These are phyloP conservation scores for Caenorhabditis sp. DNA, from an alignment of 2,888 invertebrate species.

Conservation along the genomic window DNA sequence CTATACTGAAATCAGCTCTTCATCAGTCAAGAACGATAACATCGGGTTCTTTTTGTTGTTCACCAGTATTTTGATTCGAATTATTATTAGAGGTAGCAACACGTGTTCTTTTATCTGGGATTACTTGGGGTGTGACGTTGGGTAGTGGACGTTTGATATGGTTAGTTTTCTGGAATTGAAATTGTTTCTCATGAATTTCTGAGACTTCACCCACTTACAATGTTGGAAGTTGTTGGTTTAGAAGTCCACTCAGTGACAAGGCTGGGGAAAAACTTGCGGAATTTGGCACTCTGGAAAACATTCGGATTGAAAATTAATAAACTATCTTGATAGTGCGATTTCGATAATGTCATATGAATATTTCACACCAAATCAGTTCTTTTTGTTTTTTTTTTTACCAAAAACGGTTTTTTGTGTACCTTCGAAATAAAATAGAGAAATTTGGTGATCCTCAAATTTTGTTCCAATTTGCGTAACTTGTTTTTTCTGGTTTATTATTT, in stretches of 20 bases:
- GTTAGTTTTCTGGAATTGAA: background rate
- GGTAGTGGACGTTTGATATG: background rate
- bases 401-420: too few species aligned
- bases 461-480: too few species aligned
- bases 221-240: background rate
- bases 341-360: too few species aligned
- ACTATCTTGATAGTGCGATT: too few species aligned
- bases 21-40: background rate
- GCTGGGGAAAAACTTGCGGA: slow-evolving; percentile 4
- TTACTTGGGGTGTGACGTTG: background rate
- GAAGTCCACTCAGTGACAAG: slow-evolving; percentile 6
- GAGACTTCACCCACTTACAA: background rate
- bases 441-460: too few species aligned
- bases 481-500: too few species aligned
- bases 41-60: background rate
- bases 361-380: too few species aligned
- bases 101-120: background rate
- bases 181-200: background rate
- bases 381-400: too few species aligned
- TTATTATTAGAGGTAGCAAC: background rate
- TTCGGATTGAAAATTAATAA: too few species aligned
- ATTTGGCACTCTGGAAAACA: slow-evolving; percentile 32
- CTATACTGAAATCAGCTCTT: too few species aligned
- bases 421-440: too few species aligned
- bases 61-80: background rate